phyloP scores from a whole-genome alignment of 2,113 vertebrate species.

The Percopsis transmontana region DNA sequence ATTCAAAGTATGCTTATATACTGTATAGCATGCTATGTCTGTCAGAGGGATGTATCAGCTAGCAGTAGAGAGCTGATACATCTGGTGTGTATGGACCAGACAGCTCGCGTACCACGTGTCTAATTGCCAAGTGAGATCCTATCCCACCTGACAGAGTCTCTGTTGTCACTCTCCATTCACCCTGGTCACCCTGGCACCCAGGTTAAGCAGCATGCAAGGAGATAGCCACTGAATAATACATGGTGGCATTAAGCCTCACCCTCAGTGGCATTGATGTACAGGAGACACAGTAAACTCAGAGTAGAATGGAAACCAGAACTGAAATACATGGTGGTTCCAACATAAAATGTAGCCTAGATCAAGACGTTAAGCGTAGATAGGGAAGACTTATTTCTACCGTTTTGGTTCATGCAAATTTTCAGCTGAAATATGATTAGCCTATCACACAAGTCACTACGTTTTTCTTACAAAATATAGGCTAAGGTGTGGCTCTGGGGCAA shows the following conservation, averaged over 20 bases:
- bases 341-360: conserved; percentile 6
- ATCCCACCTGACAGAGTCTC: conserved; percentile 57
- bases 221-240: conserved; percentile 67
- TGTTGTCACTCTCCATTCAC: conserved; percentile 59
- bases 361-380: conserved; percentile 21
- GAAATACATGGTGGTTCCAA: conserved; percentile 18
- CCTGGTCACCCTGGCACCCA: not conserved
- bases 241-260: conserved; percentile 53
- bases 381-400: not conserved
- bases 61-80: conserved; percentile 32
- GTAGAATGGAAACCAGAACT: conserved; percentile 22
- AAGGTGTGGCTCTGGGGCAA: conserved; percentile 20
- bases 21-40: no score
- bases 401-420: no score
- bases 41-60: conserved; percentile 9
- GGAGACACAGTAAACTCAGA: conserved; percentile 41
- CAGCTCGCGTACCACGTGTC: conserved; percentile 60
- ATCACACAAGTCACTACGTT: conserved; percentile 57
- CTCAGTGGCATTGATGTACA: conserved; percentile 33
- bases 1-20: conserved; percentile 22
- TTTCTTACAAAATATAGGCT: conserved; percentile 33
- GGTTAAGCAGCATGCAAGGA: conserved; percentile 50
- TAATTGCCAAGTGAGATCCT: conserved; percentile 65
- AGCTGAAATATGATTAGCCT: conserved; percentile 30
- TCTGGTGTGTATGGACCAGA: conserved; percentile 47